A percentile compares a stretch with the other conserved stretches of the same genome.
These are phyloP conservation scores for Scaptomyza parva DNA, from an alignment of 2,888 invertebrate genomes.

Conservation along the genomic window DNA sequence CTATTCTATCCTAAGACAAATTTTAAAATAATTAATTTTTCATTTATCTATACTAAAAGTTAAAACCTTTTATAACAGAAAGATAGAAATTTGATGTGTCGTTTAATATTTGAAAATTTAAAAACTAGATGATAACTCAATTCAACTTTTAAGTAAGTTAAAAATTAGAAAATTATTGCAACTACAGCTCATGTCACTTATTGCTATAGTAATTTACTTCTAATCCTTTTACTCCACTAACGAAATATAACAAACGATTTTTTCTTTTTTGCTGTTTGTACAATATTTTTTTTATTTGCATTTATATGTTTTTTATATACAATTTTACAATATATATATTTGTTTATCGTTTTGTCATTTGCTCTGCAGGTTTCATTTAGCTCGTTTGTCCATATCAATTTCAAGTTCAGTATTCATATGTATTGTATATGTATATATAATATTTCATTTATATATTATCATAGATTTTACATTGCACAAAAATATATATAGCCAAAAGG, in stretches of 20 bases:
- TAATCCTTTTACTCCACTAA: neutral
- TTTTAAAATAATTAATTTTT: too few relatives aligned
- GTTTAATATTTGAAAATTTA: too few relatives aligned
- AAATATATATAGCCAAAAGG: conserved; percentile 21
- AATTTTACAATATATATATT: conserved; percentile 63
- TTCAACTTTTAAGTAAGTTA: too few relatives aligned
- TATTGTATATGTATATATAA: conserved; percentile 42
- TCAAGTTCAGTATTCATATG: conserved; percentile 36
- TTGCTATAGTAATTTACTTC: neutral
- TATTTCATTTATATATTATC: conserved; percentile 48
- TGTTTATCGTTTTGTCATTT: conserved; percentile 44
- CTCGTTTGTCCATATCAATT: conserved; percentile 57
- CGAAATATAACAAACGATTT: neutral
- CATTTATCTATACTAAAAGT: too few relatives aligned
- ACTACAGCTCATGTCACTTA: too few relatives aligned
- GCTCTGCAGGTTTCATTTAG: conserved; percentile 52
- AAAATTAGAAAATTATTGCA: too few relatives aligned
- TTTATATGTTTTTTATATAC: conserved; percentile 72
- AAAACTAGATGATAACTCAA: too few relatives aligned
- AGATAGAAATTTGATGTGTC: too few relatives aligned
- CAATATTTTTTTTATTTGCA: conserved; percentile 69
- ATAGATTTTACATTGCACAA: conserved; percentile 54
- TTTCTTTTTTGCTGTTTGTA: conserved; percentile 49
- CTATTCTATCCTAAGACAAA: too few relatives aligned
- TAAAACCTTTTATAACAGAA: too few relatives aligned